Base-by-base conservation (phyloP, 2,888 invertebrate genomes). In the Melanophora roralis region DNA sequence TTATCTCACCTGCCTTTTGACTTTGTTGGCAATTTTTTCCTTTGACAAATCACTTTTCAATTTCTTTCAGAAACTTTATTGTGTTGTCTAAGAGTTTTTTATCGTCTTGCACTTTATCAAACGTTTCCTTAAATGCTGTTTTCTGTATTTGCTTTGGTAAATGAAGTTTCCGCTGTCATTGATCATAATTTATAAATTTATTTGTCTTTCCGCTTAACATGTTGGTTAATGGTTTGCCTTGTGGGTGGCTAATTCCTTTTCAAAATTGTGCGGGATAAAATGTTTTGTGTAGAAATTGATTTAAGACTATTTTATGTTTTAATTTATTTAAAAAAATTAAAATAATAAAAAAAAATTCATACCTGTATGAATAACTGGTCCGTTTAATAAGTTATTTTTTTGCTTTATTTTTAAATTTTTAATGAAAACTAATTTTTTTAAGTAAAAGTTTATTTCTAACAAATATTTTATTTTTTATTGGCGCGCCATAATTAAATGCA, bases 1-100 rank as follows among this genome's bases (percentile, higher is more conserved):
- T 76, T 76, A 69, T 76, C 69, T 69, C 69, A 76, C 40, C 55
- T 69, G 62, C 69, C 64, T 45, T 74, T 59, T n/a, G 34, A 1
- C 5, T 59, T 7, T 45, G 34, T 51, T 53, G 5, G 12, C 14
- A 27, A 36, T 64, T 62, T 45, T 12, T 4, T 27, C n/a, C 3
- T 75, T 75, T 68, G 67, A 75, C 74, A 75, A 75, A 75, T 75
- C 74, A 67, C 67, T 75, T 68, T 74, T 74, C 65, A 40, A 67
- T 74, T 75, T 75, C 59, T 45, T 45, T 27, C 8, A 51, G 23
- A 36, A 65, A 27, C 36, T 38, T 57, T n/a, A 45, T 19, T 55
- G 64, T 47, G 27, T 55, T 53, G 23, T 53, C 38, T 27, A 27
- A 49, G 6, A n/a, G 9, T 43, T 23, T 59, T 36, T 16, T 3